Percentiles rank a stretch among this genome's conserved stretches.
Evolutionary conservation across 2,113 vertebrate species (phyloP).

Genomic region (Psilopsiagon aymara): DNA sequence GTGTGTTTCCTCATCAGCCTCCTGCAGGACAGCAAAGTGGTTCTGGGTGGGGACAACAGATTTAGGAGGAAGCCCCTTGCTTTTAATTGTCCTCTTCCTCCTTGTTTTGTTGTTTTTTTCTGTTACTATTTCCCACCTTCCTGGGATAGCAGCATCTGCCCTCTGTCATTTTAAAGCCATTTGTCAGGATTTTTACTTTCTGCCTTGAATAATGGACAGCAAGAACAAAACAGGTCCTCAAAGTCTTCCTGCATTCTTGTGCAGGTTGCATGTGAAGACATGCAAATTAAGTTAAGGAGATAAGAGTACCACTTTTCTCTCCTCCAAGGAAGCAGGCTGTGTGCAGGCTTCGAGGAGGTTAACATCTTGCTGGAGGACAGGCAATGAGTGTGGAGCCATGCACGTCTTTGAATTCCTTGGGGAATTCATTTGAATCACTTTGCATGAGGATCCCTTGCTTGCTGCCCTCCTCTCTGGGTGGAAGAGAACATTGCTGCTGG

Average conservation of each 20-base stretch:
- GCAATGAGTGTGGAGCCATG: fast-evolving
- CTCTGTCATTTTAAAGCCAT: neutral
- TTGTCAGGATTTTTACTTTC: neutral
- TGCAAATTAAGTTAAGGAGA: neutral
- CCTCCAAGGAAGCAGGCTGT: neutral
- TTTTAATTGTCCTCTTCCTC: too few relatives aligned
- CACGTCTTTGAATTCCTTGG: neutral
- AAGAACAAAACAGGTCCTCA: neutral
- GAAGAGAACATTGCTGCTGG: neutral
- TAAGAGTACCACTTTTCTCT: neutral
- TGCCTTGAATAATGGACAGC: neutral
- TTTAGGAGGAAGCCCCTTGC: too few relatives aligned
- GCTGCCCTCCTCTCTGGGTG: neutral
- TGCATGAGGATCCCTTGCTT: fast-evolving
- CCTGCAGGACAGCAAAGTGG: too few relatives aligned
- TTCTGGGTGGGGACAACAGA: too few relatives aligned
- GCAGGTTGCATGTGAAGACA: neutral
- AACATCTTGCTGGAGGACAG: neutral
- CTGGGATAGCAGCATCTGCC: neutral
- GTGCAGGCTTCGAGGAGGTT: neutral
- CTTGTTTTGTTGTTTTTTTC: too few relatives aligned
- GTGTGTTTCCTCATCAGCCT: too few relatives aligned
- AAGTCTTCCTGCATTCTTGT: neutral
- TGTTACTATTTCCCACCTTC: too few relatives aligned
- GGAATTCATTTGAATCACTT: neutral